A percentile compares a stretch with the other conserved stretches of the same genome.
phyloP scores from a whole-genome alignment of 2,797 vertebrate species.

The Muscicapa striata region DNA sequence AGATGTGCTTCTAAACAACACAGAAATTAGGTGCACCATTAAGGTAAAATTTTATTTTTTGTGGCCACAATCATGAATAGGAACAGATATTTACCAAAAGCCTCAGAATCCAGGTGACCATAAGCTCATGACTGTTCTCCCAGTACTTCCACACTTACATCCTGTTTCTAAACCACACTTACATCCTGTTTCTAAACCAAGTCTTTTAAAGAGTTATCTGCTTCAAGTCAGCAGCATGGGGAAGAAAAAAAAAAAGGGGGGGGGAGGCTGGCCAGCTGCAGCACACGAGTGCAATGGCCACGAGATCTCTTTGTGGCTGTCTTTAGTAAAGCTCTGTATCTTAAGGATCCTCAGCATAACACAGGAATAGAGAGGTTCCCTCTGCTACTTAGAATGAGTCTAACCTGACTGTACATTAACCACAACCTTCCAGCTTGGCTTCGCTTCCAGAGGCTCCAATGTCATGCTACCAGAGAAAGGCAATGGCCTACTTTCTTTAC shows the following conservation, averaged over 20 bases:
- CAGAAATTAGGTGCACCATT: neutral
- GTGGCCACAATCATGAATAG: neutral
- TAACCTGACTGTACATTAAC: neutral
- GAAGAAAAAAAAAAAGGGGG: fast-evolving
- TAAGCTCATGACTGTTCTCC: neutral
- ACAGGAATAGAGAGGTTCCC: neutral
- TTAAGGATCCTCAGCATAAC: neutral
- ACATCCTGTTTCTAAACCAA: neutral
- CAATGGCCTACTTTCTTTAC: neutral
- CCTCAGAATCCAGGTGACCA: neutral
- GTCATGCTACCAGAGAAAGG: neutral
- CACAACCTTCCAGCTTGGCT: neutral
- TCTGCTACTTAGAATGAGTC: neutral
- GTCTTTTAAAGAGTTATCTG: neutral
- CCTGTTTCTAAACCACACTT: neutral
- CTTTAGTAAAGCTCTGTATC: neutral
- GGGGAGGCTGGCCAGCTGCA: neutral
- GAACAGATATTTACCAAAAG: neutral
- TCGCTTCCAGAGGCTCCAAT: neutral
- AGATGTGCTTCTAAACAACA: neutral
- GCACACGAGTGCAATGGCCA: fast-evolving
- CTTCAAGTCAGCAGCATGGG: neutral
- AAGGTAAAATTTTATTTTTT: neutral
- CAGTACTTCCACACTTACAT: neutral
- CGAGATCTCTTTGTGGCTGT: neutral